phyloP scores from a whole-genome alignment of 2,113 vertebrate species.

The Lota lota region DNA sequence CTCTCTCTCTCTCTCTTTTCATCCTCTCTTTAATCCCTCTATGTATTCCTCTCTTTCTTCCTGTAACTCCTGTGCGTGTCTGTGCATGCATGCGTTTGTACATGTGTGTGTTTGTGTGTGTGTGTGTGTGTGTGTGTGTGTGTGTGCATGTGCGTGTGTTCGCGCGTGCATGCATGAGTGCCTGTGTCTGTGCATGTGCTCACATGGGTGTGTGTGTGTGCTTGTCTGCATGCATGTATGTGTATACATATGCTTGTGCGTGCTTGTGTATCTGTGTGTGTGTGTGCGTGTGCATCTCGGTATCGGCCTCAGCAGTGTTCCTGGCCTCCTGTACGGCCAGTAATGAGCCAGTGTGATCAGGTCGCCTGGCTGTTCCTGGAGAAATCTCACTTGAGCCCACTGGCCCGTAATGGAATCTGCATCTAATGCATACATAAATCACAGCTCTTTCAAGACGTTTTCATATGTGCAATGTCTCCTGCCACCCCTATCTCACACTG shows the following conservation, averaged over 20 bases:
- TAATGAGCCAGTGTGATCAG: slow-evolving; percentile 98
- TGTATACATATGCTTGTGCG: no score
- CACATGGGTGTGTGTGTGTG: not conserved
- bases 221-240: slow-evolving; percentile 53
- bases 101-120: slow-evolving; percentile 31
- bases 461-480: slow-evolving; percentile 95
- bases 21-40: not conserved
- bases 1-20: slow-evolving; percentile 77
- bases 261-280: no score
- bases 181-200: not conserved
- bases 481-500: slow-evolving; percentile 75
- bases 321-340: slow-evolving; percentile 77
- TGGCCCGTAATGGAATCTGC: slow-evolving; percentile 99
- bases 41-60: slow-evolving; percentile 41
- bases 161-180: not conserved
- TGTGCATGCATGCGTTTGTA: slow-evolving; percentile 30
- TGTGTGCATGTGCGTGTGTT: not conserved
- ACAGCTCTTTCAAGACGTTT: slow-evolving; percentile 99
- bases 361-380: slow-evolving; percentile 92
- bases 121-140: slow-evolving; percentile 1
- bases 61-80: no score
- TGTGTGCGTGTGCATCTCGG: no score
- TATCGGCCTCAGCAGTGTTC: slow-evolving; percentile 34
- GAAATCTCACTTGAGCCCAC: slow-evolving; percentile 96
- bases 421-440: slow-evolving; percentile 99